Conservation (phyloP, 2,797 vertebrate species). For the Arrhamphus sclerolepis region DNA sequence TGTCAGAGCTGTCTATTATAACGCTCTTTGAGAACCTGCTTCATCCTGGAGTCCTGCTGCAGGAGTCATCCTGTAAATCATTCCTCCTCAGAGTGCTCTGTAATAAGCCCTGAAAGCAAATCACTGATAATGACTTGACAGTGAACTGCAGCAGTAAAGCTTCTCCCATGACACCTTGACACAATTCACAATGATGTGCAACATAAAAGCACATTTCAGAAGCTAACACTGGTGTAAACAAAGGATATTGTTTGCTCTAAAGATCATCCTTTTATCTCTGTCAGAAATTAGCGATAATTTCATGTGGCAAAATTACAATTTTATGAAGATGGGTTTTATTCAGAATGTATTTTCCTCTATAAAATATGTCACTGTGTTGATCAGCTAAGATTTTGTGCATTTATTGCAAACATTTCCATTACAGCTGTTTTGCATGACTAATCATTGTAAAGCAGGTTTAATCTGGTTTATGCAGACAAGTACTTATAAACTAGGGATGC, state of each 20-base stretch:
- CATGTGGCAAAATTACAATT: neutral
- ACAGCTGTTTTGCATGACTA: neutral
- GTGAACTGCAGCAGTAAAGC: conserved; percentile 48
- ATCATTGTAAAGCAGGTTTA: neutral
- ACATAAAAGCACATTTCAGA: conserved; percentile 42
- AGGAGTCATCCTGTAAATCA: conserved; percentile 57
- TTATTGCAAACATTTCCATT: neutral
- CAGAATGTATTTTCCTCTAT: neutral
- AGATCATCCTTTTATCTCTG: conserved; percentile 16
- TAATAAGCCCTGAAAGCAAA: conserved; percentile 64
- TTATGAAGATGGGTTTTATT: neutral
- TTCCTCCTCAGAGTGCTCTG: conserved; percentile 56
- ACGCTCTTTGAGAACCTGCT: conserved; percentile 59
- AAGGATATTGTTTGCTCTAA: conserved; percentile 12
- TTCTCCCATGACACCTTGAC: conserved; percentile 45
- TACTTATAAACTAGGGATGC: no score
- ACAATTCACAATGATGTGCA: conserved; percentile 44
- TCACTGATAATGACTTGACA: conserved; percentile 64
- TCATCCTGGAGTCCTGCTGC: conserved; percentile 53
- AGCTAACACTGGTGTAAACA: conserved; percentile 38
- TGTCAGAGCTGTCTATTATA: conserved; percentile 51
- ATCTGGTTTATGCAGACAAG: neutral
- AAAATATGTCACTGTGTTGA: no score
- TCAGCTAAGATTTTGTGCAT: neutral
- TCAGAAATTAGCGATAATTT: neutral